Conservation (phyloP, 2,797 vertebrate species). For the Okamejei kenojei region DNA sequence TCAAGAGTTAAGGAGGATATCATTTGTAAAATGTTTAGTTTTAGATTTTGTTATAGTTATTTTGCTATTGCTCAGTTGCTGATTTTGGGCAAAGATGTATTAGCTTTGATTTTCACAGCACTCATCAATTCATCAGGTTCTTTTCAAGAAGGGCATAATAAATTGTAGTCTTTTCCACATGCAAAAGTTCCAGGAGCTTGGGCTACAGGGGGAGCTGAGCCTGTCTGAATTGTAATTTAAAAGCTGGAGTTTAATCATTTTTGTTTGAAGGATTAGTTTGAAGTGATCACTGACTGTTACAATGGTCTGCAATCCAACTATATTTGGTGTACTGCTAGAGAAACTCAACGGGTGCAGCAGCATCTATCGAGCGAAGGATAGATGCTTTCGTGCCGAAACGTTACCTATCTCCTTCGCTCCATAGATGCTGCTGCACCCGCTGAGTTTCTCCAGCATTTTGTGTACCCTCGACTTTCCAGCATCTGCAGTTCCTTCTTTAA, state of each 20-base stretch:
- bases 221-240: not conserved
- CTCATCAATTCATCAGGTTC: not conserved
- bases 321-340: not conserved
- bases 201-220: not conserved
- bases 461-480: too few relatives aligned
- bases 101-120: not conserved
- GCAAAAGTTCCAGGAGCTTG: not conserved
- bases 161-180: not conserved
- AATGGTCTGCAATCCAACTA: not conserved
- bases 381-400: too few relatives aligned
- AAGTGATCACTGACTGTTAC: not conserved
- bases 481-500: too few relatives aligned
- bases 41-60: not conserved
- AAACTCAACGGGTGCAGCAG: too few relatives aligned
- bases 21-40: not conserved
- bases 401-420: too few relatives aligned
- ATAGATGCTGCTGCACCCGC: too few relatives aligned
- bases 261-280: not conserved
- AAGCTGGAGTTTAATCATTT: not conserved
- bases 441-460: too few relatives aligned
- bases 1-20: conserved; percentile 5
- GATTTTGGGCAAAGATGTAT: not conserved
- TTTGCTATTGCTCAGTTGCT: not conserved
- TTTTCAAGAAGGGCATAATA: not conserved
- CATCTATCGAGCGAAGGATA: too few relatives aligned